These are phyloP conservation scores for Catotricha subobsoleta DNA, from an alignment of 2,888 invertebrate species.

Conservation along the genomic window DNA sequence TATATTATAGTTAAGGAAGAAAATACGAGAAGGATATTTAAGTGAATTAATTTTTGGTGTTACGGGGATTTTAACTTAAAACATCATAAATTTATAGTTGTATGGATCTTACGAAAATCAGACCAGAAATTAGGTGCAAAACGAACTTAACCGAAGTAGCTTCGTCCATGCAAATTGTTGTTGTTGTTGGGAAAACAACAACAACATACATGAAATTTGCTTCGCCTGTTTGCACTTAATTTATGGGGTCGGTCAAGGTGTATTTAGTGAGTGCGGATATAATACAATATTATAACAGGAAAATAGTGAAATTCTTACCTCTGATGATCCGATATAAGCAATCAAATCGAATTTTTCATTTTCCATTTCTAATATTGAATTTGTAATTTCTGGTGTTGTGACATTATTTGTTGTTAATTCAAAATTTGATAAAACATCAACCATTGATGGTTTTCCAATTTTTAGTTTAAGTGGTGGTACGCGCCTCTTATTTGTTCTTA, in stretches of 20 bases:
- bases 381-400: constrained; percentile 4
- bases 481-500: not conserved
- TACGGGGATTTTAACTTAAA: too few species aligned
- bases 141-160: too few species aligned
- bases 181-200: too few species aligned
- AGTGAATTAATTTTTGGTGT: too few species aligned
- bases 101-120: too few species aligned
- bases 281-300: not conserved
- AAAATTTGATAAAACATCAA: not conserved
- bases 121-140: too few species aligned
- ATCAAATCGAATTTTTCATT: constrained; percentile 1
- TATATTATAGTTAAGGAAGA: too few species aligned
- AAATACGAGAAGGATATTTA: too few species aligned
- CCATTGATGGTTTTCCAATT: not conserved
- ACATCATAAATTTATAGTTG: too few species aligned
- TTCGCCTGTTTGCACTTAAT: not conserved
- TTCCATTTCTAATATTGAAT: constrained; percentile 4
- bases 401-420: not conserved
- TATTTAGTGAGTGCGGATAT: too few species aligned
- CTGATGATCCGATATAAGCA: not conserved
- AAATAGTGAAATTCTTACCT: constrained; percentile 2
- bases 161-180: too few species aligned
- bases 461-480: not conserved
- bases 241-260: not conserved
- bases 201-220: too few species aligned